Evolutionary conservation across 1,140 invertebrate genomes (phyloP), one percentile per base, ranked within the genome.

Genomic region (Magallana angulata): DNA sequence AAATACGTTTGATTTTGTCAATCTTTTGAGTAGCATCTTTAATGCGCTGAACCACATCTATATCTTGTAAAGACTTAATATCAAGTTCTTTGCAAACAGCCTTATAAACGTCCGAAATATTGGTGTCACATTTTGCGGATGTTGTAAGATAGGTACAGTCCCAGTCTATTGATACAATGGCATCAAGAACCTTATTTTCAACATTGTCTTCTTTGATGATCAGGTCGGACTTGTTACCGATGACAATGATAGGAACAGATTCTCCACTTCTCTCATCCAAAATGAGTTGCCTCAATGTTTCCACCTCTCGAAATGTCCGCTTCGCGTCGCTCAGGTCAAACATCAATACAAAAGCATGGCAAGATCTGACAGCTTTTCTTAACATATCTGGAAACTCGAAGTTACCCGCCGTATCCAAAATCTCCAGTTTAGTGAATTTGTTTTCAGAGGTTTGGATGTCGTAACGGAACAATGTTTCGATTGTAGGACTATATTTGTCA

Each of bases 351-450:
- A 98, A 98, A 3, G 97, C 98, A 92, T 98, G 97, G 36, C 89
- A 97, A 0, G 97, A 97, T 90, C 97, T 97, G 93, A 99, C 98
- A 12, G 97, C 98, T 12, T 98, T 95, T 16, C 97, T 96, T 84
- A 97, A 95, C 98, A 98, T 98, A 0, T 98, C 98, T 0, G 98
- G 98, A 92, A 98, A 98, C 93, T 98, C 97, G 87, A 97, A 97
- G 3, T 96, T 96, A 83, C 91, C 94, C n/a, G 97, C 97, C 11
- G 98, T 98, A 93, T 98, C 98, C 87, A 98, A 94, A 92, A 98
- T 98, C 91, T 91, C 87, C 18, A 91, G 14, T 7, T 2, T 90
- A 12, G 68, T 71, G 24, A 83, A 59, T 5, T 84, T 48, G 6
- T 48, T 85, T 58, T 86, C 88, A 12, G 90, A 88, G 4, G 98